A percentile compares a stretch with the other conserved stretches of the same genome.
Evolutionary conservation across 2,113 vertebrate species (phyloP).

Genomic region (Chaetodon auriga): DNA sequence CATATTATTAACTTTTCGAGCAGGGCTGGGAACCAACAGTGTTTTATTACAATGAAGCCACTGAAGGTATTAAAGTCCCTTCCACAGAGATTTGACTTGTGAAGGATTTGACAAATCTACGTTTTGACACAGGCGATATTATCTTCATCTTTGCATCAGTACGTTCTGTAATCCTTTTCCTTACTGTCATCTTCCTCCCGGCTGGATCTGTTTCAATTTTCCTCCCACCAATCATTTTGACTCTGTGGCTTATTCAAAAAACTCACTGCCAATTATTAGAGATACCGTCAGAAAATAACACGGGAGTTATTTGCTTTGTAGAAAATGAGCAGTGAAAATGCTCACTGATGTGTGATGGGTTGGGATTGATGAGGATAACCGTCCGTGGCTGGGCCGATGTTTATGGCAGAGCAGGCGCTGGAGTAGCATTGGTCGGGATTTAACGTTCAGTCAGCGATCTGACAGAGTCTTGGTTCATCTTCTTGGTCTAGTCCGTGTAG

Average conservation of each 20-base stretch:
- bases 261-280: constrained; percentile 50
- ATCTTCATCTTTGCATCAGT: constrained; percentile 48
- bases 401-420: background rate
- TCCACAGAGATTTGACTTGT: constrained; percentile 27
- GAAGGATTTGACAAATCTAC: constrained; percentile 48
- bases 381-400: background rate
- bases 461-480: too few species aligned
- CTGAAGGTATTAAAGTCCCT: constrained; percentile 4
- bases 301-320: constrained; percentile 17
- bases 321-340: constrained; percentile 34
- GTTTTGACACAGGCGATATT: constrained; percentile 21
- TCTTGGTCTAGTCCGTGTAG: too few species aligned
- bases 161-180: constrained; percentile 43
- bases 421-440: constrained; percentile 35
- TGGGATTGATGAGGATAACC: constrained; percentile 18
- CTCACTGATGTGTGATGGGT: constrained; percentile 9
- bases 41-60: constrained; percentile 1
- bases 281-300: constrained; percentile 24
- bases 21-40: background rate
- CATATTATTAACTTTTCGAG: background rate
- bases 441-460: background rate
- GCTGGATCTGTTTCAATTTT: constrained; percentile 48
- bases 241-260: constrained; percentile 39
- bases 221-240: constrained; percentile 53
- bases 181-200: constrained; percentile 42